Evolutionary conservation across 2,113 vertebrate genomes (phyloP).

Genomic region (Amblyornis subalaris): DNA sequence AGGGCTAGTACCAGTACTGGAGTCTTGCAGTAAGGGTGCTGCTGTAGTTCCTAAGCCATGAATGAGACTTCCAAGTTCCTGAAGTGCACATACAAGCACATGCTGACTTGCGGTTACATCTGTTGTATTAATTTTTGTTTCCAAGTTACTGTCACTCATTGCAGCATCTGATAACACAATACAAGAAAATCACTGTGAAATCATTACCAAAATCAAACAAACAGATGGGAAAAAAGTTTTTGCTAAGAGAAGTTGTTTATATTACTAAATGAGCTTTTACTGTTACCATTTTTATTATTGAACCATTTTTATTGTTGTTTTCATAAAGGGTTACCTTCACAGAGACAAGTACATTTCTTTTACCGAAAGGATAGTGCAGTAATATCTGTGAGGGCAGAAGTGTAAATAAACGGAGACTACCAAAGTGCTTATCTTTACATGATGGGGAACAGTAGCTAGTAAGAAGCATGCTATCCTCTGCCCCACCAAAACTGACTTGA

Average conservation of each 20-base stretch:
- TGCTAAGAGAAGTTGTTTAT: neutral
- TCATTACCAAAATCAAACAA: conserved; percentile 17
- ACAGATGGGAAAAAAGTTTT: neutral
- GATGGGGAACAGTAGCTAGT: neutral
- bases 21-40: conserved; percentile 84
- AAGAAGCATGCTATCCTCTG: neutral
- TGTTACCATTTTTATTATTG: neutral
- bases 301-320: neutral
- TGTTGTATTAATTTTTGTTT: conserved; percentile 70
- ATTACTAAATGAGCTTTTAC: neutral
- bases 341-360: neutral
- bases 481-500: neutral
- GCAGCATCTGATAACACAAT: conserved; percentile 71
- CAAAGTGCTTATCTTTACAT: neutral
- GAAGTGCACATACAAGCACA: conserved; percentile 82
- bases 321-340: neutral
- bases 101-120: conserved; percentile 81
- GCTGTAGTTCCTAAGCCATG: conserved; percentile 81
- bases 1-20: conserved; percentile 75
- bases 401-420: neutral
- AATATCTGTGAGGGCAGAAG: neutral
- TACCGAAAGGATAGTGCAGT: neutral
- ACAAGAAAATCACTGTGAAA: conserved; percentile 14
- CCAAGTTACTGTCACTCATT: conserved; percentile 78
- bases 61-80: conserved; percentile 87